These are phyloP conservation scores for Drosophila nigromelanica DNA, from an alignment of 1,140 invertebrate genomes.

Conservation along the genomic window DNA sequence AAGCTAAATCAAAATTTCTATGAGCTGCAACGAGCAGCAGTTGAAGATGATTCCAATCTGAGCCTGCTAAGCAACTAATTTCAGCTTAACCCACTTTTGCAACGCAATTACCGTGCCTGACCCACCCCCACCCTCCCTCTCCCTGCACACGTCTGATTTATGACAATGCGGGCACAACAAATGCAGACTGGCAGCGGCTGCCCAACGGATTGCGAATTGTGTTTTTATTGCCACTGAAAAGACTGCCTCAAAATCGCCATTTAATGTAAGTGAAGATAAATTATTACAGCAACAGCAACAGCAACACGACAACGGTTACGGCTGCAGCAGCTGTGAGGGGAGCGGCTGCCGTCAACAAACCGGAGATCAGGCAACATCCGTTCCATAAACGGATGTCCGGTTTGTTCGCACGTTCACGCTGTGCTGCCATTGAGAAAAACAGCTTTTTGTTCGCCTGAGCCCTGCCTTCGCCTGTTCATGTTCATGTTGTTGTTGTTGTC, in stretches of 20 bases:
- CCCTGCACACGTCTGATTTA: conserved; percentile 55
- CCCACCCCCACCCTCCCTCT: conserved; percentile 12
- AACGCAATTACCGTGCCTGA: conserved; percentile 63
- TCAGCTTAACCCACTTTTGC: conserved; percentile 75
- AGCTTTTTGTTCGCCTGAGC: conserved; percentile 6
- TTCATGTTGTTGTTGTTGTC: background rate
- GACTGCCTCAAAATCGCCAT: conserved; percentile 58
- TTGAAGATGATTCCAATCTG: conserved; percentile 30
- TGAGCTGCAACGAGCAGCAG: conserved; percentile 30
- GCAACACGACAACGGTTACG: conserved; percentile 6
- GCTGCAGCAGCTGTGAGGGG: background rate
- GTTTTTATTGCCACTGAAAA: conserved; percentile 50
- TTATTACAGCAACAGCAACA: conserved; percentile 56
- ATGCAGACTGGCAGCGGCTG: conserved; percentile 11
- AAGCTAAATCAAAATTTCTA: conserved; percentile 74
- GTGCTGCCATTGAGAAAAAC: conserved; percentile 36
- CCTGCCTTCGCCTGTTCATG: background rate
- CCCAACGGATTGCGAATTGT: conserved; percentile 38
- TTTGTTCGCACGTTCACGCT: conserved; percentile 77
- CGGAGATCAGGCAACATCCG: conserved; percentile 79
- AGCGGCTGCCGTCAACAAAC: conserved; percentile 54
- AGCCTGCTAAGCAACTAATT: conserved; percentile 72
- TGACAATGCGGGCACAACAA: conserved; percentile 43
- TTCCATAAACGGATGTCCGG: conserved; percentile 75
- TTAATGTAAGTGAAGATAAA: conserved; percentile 75